Conservation (phyloP, 2,797 vertebrate species). For the Cossypha caffra region DNA sequence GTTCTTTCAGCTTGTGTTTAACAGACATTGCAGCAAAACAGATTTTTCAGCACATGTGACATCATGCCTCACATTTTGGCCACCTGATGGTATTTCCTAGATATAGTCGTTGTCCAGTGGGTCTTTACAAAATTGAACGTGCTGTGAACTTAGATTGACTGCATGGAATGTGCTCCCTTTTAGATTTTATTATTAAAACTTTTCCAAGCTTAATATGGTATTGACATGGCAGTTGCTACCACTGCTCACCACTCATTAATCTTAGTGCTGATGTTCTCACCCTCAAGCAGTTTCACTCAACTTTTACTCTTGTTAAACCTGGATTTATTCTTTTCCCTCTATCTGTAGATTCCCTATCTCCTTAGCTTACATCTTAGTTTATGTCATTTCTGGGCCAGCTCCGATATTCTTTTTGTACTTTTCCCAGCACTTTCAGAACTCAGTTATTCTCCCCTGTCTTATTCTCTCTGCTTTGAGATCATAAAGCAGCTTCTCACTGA, state of each 20-base stretch:
- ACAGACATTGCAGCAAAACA: background rate
- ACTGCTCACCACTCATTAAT: background rate
- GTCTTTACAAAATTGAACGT: background rate
- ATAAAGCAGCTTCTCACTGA: background rate
- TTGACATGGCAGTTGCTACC: background rate
- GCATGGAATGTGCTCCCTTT: background rate
- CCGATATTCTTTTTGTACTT: background rate
- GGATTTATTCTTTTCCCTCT: background rate
- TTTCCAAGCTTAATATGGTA: background rate
- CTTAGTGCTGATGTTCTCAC: background rate
- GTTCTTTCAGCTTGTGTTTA: constrained; percentile 43
- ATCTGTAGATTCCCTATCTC: background rate
- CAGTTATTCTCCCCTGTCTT: background rate
- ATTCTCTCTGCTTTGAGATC: background rate
- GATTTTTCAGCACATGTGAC: constrained; percentile 9
- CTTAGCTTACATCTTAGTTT: background rate
- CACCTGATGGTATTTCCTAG: background rate
- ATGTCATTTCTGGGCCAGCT: background rate
- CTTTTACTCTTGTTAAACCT: background rate
- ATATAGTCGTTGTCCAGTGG: background rate
- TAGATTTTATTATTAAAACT: background rate
- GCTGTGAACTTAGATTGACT: background rate
- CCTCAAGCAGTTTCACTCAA: background rate
- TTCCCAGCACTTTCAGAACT: background rate
- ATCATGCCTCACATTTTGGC: background rate